Conservation (phyloP, 1,140 invertebrate species). For the Tetramorium simillimum region DNA sequence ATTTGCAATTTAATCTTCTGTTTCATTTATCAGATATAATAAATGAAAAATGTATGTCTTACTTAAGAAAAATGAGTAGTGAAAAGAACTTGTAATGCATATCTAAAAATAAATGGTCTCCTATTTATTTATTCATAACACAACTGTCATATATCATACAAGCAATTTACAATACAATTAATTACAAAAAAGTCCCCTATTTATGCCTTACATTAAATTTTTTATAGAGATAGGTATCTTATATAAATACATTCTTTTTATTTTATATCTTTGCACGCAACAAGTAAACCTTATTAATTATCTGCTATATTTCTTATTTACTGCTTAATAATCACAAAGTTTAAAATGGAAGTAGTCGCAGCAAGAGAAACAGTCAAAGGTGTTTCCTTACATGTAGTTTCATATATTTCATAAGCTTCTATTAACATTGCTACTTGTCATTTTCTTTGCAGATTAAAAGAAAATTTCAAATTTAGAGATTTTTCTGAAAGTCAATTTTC, state of each 20-base stretch:
- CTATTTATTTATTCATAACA: slow-evolving; percentile 17
- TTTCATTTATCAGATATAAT: neutral
- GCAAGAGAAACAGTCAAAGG: neutral
- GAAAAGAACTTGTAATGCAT: neutral
- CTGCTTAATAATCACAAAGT: neutral
- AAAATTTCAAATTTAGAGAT: neutral
- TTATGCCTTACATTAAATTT: neutral
- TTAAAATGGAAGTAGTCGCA: neutral
- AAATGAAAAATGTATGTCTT: neutral
- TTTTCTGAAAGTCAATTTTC: neutral
- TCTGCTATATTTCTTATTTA: neutral
- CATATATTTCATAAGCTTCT: neutral
- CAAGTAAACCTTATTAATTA: neutral
- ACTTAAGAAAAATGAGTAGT: neutral
- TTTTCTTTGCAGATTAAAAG: neutral
- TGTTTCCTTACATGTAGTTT: neutral
- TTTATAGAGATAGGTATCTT: neutral
- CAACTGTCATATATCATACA: neutral
- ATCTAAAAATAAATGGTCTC: slow-evolving; percentile 6
- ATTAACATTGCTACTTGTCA: neutral
- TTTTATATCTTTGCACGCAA: neutral
- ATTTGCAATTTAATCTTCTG: neutral
- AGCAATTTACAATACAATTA: slow-evolving; percentile 17
- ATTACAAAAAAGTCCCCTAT: slow-evolving; percentile 5
- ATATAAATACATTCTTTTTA: neutral